Conservation (phyloP, 2,888 invertebrate species). For the Colostygia pectinataria region DNA sequence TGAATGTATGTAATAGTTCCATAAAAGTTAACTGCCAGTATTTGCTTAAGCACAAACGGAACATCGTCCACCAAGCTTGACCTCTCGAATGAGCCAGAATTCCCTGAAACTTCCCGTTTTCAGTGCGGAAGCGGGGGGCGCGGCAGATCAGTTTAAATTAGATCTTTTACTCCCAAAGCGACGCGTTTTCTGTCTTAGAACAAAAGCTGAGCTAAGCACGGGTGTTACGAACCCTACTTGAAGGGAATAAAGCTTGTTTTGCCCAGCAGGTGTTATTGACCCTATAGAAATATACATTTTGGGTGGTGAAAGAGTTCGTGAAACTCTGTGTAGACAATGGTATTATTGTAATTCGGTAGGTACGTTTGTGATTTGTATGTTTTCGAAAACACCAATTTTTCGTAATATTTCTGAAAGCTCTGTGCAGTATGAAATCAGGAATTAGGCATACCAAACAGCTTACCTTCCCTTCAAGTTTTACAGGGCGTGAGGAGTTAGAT, state of each 20-base stretch:
- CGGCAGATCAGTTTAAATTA: conserved; percentile 60
- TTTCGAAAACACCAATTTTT: neutral
- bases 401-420: neutral
- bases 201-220: conserved; percentile 53
- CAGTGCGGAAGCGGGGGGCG: conserved; percentile 34
- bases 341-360: conserved; percentile 13
- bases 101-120: conserved; percentile 36
- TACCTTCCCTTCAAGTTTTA: too few species aligned
- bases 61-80: conserved; percentile 45
- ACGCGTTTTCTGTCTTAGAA: conserved; percentile 62
- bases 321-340: conserved; percentile 41
- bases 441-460: too few species aligned
- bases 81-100: conserved; percentile 34
- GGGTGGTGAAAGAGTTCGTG: conserved; percentile 56
- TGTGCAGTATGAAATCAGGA: too few species aligned
- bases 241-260: conserved; percentile 47
- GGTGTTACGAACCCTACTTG: conserved; percentile 43
- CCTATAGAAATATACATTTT: conserved; percentile 60
- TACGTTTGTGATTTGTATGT: conserved; percentile 1
- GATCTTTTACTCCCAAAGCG: conserved; percentile 58
- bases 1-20: conserved; percentile 68
- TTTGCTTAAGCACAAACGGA: conserved; percentile 66
- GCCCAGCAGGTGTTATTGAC: conserved; percentile 41
- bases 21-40: conserved; percentile 74
- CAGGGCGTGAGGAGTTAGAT: too few species aligned